Evolutionary conservation across 1,140 invertebrate species (phyloP).

Genomic region (Stegodyphus dumicola): DNA sequence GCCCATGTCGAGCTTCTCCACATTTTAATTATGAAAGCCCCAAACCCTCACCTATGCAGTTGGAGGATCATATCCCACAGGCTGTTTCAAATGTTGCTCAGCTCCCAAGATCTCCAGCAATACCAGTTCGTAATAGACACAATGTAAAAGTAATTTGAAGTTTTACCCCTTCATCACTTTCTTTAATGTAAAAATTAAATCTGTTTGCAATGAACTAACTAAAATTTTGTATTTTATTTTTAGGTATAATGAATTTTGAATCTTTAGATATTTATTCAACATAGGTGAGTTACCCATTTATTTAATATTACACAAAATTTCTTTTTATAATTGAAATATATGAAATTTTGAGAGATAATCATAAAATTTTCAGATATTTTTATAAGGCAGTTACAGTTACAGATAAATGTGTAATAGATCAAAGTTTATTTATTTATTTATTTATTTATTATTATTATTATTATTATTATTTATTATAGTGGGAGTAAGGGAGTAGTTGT

Average conservation of each 20-base stretch:
- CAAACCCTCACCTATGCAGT: constrained; percentile 31
- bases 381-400: background rate
- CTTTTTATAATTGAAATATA: background rate
- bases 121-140: constrained; percentile 40
- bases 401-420: background rate
- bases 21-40: constrained; percentile 9
- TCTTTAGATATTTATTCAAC: too few species aligned
- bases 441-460: too few species aligned
- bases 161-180: background rate
- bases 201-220: background rate
- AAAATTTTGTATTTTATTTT: background rate
- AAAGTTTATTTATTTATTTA: background rate
- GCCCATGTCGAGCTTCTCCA: constrained; percentile 10
- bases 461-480: background rate
- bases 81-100: constrained; percentile 11
- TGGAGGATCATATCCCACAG: constrained; percentile 22
- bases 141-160: background rate
- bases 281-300: too few species aligned
- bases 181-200: background rate
- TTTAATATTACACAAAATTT: too few species aligned
- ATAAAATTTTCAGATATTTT: background rate
- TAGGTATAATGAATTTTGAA: background rate
- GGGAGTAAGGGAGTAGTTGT: too few species aligned
- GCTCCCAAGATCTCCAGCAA: constrained; percentile 55
- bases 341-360: background rate